Percentiles rank a stretch among this genome's conserved stretches.
Conservation (phyloP, 2,888 invertebrate species). For the Mesorhabditis spiculigera region DNA sequence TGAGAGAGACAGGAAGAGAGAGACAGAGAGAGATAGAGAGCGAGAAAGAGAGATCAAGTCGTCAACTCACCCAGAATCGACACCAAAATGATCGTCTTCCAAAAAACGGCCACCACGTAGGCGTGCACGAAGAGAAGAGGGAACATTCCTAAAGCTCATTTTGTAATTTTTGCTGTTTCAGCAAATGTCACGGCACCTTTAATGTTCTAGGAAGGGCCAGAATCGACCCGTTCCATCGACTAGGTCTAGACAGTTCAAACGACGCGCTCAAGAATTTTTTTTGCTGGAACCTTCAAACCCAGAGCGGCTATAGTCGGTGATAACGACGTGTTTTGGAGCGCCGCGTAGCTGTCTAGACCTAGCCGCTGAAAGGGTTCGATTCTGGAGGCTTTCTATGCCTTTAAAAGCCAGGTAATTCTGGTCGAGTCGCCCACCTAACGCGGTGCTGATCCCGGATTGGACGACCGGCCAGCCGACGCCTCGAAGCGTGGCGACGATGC, state of each 20-base stretch:
- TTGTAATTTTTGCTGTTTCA: background rate
- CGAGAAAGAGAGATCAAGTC: background rate
- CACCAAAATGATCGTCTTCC: slow-evolving; percentile 55
- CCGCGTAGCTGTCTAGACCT: too few species aligned
- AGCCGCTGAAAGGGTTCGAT: too few species aligned
- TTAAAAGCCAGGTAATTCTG: background rate
- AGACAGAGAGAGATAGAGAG: too few species aligned
- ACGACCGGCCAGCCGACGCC: slow-evolving; percentile 56
- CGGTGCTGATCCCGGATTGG: slow-evolving; percentile 48
- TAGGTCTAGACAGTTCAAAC: too few species aligned
- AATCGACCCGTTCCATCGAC: too few species aligned
- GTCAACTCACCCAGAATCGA: slow-evolving; percentile 27
- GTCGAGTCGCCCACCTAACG: slow-evolving; percentile 26
- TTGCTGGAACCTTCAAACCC: too few species aligned
- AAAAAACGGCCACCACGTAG: slow-evolving; percentile 56
- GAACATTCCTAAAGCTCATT: slow-evolving; percentile 40
- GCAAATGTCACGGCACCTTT: background rate
- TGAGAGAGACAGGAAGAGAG: too few species aligned
- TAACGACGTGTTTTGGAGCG: too few species aligned
- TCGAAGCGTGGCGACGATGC: slow-evolving; percentile 33
- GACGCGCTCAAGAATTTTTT: too few species aligned
- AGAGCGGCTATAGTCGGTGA: too few species aligned
- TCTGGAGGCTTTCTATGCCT: background rate
- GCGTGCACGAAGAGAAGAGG: slow-evolving; percentile 54
- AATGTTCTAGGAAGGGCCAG: background rate